Evolutionary conservation across 2,113 vertebrate genomes (phyloP).

Genomic region (Calyptomena viridis): DNA sequence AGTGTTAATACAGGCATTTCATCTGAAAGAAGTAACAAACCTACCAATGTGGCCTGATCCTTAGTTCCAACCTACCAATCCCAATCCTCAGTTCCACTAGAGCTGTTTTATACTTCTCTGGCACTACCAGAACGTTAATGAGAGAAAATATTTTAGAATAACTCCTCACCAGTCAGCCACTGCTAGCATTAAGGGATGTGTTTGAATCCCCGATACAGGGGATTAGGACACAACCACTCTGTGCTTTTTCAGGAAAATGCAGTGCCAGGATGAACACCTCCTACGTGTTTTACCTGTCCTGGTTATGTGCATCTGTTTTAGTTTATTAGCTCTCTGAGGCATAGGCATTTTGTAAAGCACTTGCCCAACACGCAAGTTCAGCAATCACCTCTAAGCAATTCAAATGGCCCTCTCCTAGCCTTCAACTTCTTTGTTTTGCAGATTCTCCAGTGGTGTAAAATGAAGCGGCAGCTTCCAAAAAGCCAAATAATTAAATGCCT

Average conservation of each 20-base stretch:
- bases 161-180: neutral
- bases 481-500: neutral
- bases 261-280: neutral
- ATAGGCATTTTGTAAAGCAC: neutral
- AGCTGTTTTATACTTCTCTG: neutral
- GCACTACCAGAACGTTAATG: neutral
- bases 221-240: neutral
- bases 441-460: neutral
- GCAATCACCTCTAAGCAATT: neutral
- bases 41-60: neutral
- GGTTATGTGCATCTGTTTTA: neutral
- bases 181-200: neutral
- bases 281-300: neutral
- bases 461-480: neutral
- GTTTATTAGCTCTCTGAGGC: neutral
- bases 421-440: neutral
- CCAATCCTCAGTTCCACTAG: neutral
- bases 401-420: neutral
- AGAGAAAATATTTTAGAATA: neutral
- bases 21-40: neutral
- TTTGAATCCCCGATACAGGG: neutral
- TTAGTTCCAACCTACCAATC: neutral
- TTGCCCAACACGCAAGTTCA: neutral
- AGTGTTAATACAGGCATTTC: neutral
- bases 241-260: neutral